These are phyloP conservation scores for Lasioglossum zephyrum DNA, from an alignment of 2,888 invertebrate genomes.

Conservation along the genomic window DNA sequence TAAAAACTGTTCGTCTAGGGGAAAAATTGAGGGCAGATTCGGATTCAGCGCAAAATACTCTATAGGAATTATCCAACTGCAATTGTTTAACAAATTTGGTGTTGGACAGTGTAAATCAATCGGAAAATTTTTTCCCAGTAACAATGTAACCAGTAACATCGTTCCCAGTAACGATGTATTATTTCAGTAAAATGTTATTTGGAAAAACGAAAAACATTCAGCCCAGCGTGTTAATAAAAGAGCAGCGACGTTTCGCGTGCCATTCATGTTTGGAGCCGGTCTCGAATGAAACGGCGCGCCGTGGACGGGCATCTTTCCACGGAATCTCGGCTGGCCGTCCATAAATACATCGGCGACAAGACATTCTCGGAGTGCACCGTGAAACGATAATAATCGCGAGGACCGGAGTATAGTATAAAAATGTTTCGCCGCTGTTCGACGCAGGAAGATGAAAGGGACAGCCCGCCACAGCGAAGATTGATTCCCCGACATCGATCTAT, in stretches of 20 bases:
- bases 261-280: background rate
- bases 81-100: too few relatives aligned
- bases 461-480: constrained; percentile 23
- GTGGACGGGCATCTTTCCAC: constrained; percentile 4
- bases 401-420: constrained; percentile 18
- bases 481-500: background rate
- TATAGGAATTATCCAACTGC: too few relatives aligned
- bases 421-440: background rate
- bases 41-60: too few relatives aligned
- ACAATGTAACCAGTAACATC: too few relatives aligned
- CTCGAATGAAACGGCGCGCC: constrained; percentile 19
- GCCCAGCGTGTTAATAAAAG: constrained; percentile 5
- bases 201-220: too few relatives aligned
- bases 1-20: too few relatives aligned
- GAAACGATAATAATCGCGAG: constrained; percentile 48
- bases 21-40: too few relatives aligned
- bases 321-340: constrained; percentile 32
- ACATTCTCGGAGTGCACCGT: constrained; percentile 15
- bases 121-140: too few relatives aligned
- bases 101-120: too few relatives aligned
- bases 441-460: constrained; percentile 41
- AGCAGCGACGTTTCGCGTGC: background rate
- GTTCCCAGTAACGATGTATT: too few relatives aligned
- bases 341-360: constrained; percentile 28
- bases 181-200: too few relatives aligned